Conservation (phyloP, 2,797 vertebrate genomes). For the Micromesistius poutassou region DNA sequence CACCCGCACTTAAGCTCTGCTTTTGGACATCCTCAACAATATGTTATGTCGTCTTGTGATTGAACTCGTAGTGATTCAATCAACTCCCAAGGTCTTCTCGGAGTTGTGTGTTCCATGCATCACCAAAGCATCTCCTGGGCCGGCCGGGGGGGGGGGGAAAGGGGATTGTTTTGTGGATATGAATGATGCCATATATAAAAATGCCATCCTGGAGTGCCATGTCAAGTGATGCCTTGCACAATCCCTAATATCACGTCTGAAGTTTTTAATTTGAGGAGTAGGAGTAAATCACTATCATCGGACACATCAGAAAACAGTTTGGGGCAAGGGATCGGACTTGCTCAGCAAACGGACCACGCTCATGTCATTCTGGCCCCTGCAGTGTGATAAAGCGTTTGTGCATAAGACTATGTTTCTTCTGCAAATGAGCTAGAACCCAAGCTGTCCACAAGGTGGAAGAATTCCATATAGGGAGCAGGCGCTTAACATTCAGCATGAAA, state of each 20-base stretch:
- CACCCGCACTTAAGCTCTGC: slow-evolving; percentile 28
- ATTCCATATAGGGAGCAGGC: slow-evolving; percentile 33
- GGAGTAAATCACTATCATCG: slow-evolving; percentile 10
- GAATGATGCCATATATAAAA: slow-evolving; percentile 41
- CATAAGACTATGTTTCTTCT: background rate
- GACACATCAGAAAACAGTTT: background rate
- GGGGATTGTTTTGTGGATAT: slow-evolving; percentile 42
- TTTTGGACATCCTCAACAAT: slow-evolving; percentile 32
- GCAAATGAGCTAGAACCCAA: background rate
- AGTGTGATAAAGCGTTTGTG: background rate
- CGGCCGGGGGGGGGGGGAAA: slow-evolving; percentile 2
- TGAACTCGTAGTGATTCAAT: slow-evolving; percentile 38
- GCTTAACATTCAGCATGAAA: slow-evolving; percentile 42
- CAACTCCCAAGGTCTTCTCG: slow-evolving; percentile 35
- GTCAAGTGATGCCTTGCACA: slow-evolving; percentile 51
- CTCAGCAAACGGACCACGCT: background rate
- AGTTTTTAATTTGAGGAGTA: slow-evolving; percentile 15
- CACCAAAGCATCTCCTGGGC: slow-evolving; percentile 50
- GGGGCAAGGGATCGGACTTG: background rate
- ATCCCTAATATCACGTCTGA: slow-evolving; percentile 39
- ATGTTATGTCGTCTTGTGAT: slow-evolving; percentile 53
- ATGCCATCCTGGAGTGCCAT: slow-evolving; percentile 31
- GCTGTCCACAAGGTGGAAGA: slow-evolving; percentile 30
- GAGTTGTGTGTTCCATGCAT: slow-evolving; percentile 39
- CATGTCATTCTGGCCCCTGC: background rate